phyloP scores from a whole-genome alignment of 2,888 invertebrate genomes.

The Rhagium mordax region DNA sequence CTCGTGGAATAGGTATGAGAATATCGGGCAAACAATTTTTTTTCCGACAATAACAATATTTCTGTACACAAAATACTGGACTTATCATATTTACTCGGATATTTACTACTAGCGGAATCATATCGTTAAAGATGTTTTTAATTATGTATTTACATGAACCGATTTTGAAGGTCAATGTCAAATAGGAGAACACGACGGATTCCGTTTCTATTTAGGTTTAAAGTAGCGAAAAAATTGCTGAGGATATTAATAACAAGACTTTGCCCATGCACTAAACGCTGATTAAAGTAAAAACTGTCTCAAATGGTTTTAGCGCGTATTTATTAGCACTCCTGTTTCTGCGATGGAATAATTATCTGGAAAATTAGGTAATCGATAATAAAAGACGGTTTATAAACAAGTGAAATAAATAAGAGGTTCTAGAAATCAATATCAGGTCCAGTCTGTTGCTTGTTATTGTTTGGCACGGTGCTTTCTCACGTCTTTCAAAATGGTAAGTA shows the following conservation, averaged over 20 bases:
- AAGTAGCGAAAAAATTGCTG: neutral
- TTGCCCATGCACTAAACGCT: neutral
- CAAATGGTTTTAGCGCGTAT: no score
- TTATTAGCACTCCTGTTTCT: no score
- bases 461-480: constrained; percentile 1
- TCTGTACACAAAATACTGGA: neutral
- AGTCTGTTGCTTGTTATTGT: constrained; percentile 21
- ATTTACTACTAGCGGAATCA: neutral
- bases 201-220: neutral
- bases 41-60: neutral
- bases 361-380: constrained; percentile 15
- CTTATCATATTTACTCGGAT: neutral
- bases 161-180: constrained; percentile 17
- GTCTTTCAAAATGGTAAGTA: neutral
- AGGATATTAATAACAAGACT: neutral
- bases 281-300: no score
- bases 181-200: neutral
- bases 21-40: neutral
- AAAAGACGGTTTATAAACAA: constrained; percentile 20
- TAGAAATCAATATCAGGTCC: neutral
- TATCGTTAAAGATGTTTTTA: neutral
- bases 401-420: constrained; percentile 13
- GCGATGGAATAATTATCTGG: constrained; percentile 1
- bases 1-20: neutral
- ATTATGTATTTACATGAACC: constrained; percentile 8